These are phyloP conservation scores for Athripsodes cinereus DNA, from an alignment of 2,888 invertebrate species.

Conservation along the genomic window DNA sequence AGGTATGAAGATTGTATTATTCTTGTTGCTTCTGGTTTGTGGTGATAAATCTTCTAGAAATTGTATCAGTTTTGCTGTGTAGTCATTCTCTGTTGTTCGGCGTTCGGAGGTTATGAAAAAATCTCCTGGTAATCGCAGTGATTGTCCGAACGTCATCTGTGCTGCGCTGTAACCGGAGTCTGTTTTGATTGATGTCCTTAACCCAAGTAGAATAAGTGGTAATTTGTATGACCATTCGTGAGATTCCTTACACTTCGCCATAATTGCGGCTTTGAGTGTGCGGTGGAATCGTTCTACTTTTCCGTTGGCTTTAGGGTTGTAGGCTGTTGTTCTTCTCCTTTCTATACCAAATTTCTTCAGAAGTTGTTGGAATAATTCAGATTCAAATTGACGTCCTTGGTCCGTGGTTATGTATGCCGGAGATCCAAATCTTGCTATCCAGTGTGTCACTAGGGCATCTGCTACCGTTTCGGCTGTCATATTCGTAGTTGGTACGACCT, in stretches of 20 bases:
- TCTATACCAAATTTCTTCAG: slow-evolving; percentile 23
- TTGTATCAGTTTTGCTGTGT: not conserved
- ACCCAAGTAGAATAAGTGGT: slow-evolving; percentile 31
- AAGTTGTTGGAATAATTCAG: slow-evolving; percentile 21
- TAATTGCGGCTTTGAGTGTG: slow-evolving; percentile 27
- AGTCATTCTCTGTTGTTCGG: too few relatives aligned
- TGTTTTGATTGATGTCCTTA: slow-evolving; percentile 28
- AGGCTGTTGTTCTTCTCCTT: slow-evolving; percentile 26
- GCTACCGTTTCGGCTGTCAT: slow-evolving; percentile 36
- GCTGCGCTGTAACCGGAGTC: slow-evolving; percentile 29
- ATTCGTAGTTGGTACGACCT: slow-evolving; percentile 32
- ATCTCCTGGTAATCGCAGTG: slow-evolving; percentile 29
- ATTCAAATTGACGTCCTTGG: slow-evolving; percentile 27
- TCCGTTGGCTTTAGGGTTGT: slow-evolving; percentile 27
- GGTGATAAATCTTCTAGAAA: not conserved
- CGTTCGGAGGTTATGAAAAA: too few relatives aligned
- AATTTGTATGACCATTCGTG: slow-evolving; percentile 27
- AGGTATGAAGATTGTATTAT: not conserved
- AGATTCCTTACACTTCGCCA: slow-evolving; percentile 9
- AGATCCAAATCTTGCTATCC: slow-evolving; percentile 30
- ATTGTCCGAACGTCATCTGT: slow-evolving; percentile 28
- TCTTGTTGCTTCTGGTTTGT: not conserved
- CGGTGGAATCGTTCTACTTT: slow-evolving; percentile 28
- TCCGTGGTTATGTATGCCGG: slow-evolving; percentile 26
- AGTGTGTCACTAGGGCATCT: slow-evolving; percentile 31